Conservation (phyloP, 2,888 invertebrate genomes). For the Seira musarum region DNA sequence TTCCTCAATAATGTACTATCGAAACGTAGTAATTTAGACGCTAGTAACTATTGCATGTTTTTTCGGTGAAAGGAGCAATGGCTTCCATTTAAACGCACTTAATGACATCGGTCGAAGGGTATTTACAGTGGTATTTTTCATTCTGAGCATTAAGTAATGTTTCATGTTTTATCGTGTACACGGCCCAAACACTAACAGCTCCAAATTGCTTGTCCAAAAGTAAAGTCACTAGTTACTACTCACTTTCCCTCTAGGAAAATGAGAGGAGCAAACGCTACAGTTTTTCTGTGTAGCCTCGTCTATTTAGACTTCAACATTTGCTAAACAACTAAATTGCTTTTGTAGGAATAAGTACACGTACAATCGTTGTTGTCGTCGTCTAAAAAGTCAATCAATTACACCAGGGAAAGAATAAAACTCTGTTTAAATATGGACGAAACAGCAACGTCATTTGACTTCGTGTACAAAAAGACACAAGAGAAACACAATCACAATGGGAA, state of each 20-base stretch:
- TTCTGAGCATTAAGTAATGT: constrained; percentile 7
- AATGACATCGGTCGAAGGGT: constrained; percentile 6
- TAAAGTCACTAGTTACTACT: too few relatives aligned
- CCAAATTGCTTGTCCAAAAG: constrained; percentile 4
- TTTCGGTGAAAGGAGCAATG: not conserved
- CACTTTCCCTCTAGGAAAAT: constrained; percentile 8
- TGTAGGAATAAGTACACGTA: not conserved
- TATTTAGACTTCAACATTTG: too few relatives aligned
- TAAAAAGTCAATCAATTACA: constrained; percentile 32
- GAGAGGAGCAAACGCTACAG: too few relatives aligned
- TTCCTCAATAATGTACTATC: too few relatives aligned
- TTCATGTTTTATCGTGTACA: constrained; percentile 11
- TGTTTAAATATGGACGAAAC: constrained; percentile 1
- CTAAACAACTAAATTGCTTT: too few relatives aligned
- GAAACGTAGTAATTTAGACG: too few relatives aligned
- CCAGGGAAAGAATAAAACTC: not conserved
- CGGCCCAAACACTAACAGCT: constrained; percentile 2
- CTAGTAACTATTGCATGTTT: not conserved
- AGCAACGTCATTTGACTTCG: not conserved
- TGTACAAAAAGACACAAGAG: too few relatives aligned
- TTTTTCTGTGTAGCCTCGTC: too few relatives aligned
- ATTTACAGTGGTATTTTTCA: not conserved
- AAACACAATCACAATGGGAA: not conserved
- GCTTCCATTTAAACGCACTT: constrained; percentile 3
- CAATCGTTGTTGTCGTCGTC: constrained; percentile 8